phyloP scores from a whole-genome alignment of 2,888 invertebrate genomes.

The Zele albiditarsus region DNA sequence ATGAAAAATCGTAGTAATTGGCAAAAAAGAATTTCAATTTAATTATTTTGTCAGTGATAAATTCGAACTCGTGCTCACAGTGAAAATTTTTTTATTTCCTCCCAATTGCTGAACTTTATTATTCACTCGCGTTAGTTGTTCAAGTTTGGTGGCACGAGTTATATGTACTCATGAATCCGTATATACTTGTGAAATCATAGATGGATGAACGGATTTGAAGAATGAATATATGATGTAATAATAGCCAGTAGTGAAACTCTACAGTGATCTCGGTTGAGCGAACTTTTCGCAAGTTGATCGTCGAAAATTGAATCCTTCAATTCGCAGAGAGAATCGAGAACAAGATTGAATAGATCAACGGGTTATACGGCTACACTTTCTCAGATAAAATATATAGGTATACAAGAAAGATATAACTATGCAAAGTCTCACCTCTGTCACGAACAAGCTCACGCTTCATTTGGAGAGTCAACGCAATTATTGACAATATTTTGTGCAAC shows the following conservation, averaged over 20 bases:
- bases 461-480: too few relatives aligned
- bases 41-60: background rate
- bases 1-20: background rate
- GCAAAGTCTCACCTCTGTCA: too few relatives aligned
- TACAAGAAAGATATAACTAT: too few relatives aligned
- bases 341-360: background rate
- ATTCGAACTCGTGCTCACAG: background rate
- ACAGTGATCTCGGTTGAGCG: slow-evolving; percentile 10
- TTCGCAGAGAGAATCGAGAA: background rate
- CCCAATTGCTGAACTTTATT: background rate
- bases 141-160: background rate
- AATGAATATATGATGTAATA: background rate
- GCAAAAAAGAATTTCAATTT: background rate
- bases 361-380: too few relatives aligned
- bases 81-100: background rate
- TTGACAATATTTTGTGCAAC: too few relatives aligned
- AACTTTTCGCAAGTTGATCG: slow-evolving; percentile 26
- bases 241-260: background rate
- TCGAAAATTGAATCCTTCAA: slow-evolving; percentile 20
- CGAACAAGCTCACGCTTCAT: too few relatives aligned
- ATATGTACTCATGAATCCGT: background rate
- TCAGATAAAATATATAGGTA: too few relatives aligned
- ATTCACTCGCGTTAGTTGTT: background rate
- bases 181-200: slow-evolving; percentile 16
- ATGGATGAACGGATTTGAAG: slow-evolving; percentile 4